These are phyloP conservation scores for Tipula unca DNA, from an alignment of 2,888 invertebrate genomes.

Conservation along the genomic window DNA sequence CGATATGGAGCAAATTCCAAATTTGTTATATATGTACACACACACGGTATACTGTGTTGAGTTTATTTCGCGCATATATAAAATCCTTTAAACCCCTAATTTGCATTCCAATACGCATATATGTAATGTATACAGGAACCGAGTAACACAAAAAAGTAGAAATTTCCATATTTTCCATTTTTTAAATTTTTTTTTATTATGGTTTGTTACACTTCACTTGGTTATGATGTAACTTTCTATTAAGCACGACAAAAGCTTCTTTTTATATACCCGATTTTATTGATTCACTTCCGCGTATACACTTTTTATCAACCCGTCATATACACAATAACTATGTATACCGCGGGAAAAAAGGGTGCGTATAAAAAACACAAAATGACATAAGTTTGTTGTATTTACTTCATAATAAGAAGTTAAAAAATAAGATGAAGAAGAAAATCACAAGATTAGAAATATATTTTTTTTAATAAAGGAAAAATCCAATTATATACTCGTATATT, in stretches of 20 bases:
- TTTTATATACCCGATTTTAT: neutral
- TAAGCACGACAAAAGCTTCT: neutral
- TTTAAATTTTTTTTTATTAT: neutral
- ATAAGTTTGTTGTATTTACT: neutral
- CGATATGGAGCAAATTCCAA: too few species aligned
- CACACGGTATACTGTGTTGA: too few species aligned
- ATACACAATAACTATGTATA: neutral
- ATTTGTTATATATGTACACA: too few species aligned
- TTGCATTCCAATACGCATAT: neutral
- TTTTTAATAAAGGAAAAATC: neutral
- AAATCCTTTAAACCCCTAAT: neutral
- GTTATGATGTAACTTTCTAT: neutral
- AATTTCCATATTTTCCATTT: neutral
- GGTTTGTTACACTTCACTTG: neutral
- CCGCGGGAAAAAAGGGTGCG: neutral
- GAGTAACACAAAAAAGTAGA: neutral
- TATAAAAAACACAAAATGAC: neutral
- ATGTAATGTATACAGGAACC: neutral
- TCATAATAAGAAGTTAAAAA: neutral
- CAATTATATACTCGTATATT: neutral
- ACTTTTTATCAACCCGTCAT: neutral
- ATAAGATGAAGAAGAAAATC: neutral
- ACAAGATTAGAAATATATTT: neutral
- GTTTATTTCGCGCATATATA: neutral
- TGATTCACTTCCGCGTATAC: neutral